phyloP scores from a whole-genome alignment of 2,888 invertebrate genomes.

The Agrotis segetum region DNA sequence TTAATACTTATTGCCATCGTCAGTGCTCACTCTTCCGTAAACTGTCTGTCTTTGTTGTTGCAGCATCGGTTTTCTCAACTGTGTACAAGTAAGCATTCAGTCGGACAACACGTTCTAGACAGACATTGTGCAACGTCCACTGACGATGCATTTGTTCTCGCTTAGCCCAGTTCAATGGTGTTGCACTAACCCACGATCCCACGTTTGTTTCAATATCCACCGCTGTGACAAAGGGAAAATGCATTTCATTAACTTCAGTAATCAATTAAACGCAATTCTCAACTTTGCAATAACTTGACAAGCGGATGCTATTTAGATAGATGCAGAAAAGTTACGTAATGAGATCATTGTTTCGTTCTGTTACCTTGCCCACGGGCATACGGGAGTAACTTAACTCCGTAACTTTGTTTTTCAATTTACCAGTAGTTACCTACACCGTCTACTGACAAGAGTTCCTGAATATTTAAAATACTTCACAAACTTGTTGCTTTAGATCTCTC shows the following conservation, averaged over 20 bases:
- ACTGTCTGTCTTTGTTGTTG: conserved; percentile 75
- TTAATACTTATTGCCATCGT: conserved; percentile 63
- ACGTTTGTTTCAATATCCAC: conserved; percentile 34
- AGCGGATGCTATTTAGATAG: conserved; percentile 38
- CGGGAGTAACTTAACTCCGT: conserved; percentile 31
- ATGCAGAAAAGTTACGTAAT: conserved; percentile 62
- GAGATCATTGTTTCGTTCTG: conserved; percentile 65
- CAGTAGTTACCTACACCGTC: conserved; percentile 28
- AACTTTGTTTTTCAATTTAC: conserved; percentile 51
- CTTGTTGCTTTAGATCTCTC: conserved; percentile 49
- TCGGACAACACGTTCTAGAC: conserved; percentile 62
- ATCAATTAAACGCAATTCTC: conserved; percentile 37
- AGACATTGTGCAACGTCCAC: conserved; percentile 70
- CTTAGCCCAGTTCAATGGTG: conserved; percentile 60
- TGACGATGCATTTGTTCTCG: conserved; percentile 70
- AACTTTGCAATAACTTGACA: conserved; percentile 34
- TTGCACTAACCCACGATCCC: conserved; percentile 49
- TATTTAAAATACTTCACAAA: conserved; percentile 52
- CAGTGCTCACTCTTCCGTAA: conserved; percentile 77
- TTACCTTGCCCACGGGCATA: conserved; percentile 58
- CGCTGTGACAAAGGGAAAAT: conserved; percentile 40
- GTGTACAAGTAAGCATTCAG: conserved; percentile 65
- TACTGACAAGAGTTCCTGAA: conserved; percentile 48
- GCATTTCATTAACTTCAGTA: conserved; percentile 34
- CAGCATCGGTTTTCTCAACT: conserved; percentile 75